Evolutionary conservation across 2,797 vertebrate genomes (phyloP).

Genomic region (Bovichtus variegatus): DNA sequence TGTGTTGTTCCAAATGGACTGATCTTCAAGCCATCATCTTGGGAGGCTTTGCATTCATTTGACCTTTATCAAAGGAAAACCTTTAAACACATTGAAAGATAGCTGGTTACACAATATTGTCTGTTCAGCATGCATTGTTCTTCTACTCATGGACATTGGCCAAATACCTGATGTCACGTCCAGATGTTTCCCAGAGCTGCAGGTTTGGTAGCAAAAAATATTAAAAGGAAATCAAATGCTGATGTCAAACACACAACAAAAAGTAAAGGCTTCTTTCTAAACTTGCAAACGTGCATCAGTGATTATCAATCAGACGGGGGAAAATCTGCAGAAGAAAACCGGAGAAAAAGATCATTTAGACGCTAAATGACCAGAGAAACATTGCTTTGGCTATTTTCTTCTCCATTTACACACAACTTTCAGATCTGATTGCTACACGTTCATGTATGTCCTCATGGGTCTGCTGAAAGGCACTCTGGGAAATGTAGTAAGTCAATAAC

Average conservation of each 20-base stretch:
- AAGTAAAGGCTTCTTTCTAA: not conserved
- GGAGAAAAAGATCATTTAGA: not conserved
- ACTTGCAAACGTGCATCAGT: not conserved
- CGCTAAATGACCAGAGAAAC: no score
- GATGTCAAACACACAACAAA: not conserved
- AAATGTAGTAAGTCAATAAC: not conserved
- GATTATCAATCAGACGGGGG: not conserved
- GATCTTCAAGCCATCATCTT: not conserved
- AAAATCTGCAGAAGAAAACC: not conserved
- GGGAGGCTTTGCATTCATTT: not conserved
- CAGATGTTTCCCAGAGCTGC: not conserved
- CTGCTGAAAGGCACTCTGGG: not conserved
- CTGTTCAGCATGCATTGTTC: not conserved
- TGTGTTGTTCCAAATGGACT: conserved; percentile 13
- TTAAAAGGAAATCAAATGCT: not conserved
- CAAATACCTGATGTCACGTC: not conserved
- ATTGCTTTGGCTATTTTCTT: not conserved
- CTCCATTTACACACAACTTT: not conserved
- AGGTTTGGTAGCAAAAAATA: not conserved
- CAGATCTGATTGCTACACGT: not conserved
- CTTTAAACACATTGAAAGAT: not conserved
- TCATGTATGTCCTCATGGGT: not conserved
- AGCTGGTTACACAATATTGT: no score
- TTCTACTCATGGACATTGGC: not conserved
- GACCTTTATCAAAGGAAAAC: not conserved